Base-by-base conservation (phyloP, 1,140 invertebrate species). In the Hyposmocoma kahamanoa region DNA sequence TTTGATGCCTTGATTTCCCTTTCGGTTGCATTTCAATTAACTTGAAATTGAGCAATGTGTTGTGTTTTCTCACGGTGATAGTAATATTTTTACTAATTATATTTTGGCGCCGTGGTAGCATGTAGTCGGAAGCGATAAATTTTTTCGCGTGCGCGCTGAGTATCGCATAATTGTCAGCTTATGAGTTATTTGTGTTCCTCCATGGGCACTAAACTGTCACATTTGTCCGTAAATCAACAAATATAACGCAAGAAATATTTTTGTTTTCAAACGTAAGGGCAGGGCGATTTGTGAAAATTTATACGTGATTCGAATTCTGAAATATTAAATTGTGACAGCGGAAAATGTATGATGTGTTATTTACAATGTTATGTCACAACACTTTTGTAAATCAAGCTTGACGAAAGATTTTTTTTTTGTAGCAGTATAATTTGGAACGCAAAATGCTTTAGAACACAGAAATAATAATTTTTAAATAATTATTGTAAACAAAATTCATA, bases 51-150 rank as follows among this genome's bases (percentile, higher is more conserved):
- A 11, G 5, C 6, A 28, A 28, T 28, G 6, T 28, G 6, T 28
- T 6, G 11, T 6, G 5, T 6, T 6, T 6, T 28, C 24, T 6
- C 6, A 28, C 24, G 24, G 24, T 6, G 6, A 6, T 28, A 6
- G 11, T 28, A 6, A 6, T 28, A 11, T 6, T 28, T 11, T 6
- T 28, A 28, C 24, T 28, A 28, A 28, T 43, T 32, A 26, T 15
- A 13, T 15, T 19, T 34, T 32, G 22, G 17, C 22, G 22, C 44
- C 41, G 42, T 24, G 15, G 21, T 17, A 41, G 22, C 55, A 54
- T 63, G 59, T 72, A 59, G 54, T 67, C 61, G 73, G 69, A 74
- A 77, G 64, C 54, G 54, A 74, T 74, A 72, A 72, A 71, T 77
- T 66, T 53, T 56, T 64, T 55, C 42, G 53, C 50, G 42, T 55